Conservation (phyloP, 2,888 invertebrate species). For the Cosmia trapezina region DNA sequence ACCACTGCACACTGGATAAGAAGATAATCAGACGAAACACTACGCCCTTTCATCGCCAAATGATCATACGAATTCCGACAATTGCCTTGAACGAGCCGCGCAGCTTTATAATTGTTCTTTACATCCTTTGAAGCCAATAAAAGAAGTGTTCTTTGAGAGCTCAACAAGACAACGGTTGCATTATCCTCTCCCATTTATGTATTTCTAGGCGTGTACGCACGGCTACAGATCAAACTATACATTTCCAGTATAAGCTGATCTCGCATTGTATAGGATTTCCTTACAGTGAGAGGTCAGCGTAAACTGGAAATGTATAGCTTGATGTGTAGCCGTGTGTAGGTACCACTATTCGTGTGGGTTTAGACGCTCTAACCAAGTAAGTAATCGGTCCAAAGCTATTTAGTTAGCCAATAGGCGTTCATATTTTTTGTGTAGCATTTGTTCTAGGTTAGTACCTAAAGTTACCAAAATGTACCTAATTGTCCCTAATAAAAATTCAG, state of each 20-base stretch:
- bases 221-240: no score
- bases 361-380: constrained; percentile 19
- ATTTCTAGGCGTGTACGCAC: constrained; percentile 31
- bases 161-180: constrained; percentile 9
- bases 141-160: constrained; percentile 30
- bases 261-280: no score
- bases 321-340: no score
- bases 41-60: background rate
- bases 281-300: no score
- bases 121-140: constrained; percentile 19
- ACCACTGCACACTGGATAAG: background rate
- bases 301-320: no score
- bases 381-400: constrained; percentile 9
- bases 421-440: constrained; percentile 2
- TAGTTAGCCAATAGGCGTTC: constrained; percentile 9
- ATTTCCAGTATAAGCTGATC: no score
- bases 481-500: no score
- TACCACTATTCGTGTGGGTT: constrained; percentile 13
- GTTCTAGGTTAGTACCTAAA: background rate
- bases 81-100: background rate
- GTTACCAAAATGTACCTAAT: no score
- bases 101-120: constrained; percentile 12
- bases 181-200: constrained; percentile 33
- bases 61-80: constrained; percentile 5
- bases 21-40: background rate